phyloP scores from a whole-genome alignment of 2,888 invertebrate genomes.

The Sipha maydis region DNA sequence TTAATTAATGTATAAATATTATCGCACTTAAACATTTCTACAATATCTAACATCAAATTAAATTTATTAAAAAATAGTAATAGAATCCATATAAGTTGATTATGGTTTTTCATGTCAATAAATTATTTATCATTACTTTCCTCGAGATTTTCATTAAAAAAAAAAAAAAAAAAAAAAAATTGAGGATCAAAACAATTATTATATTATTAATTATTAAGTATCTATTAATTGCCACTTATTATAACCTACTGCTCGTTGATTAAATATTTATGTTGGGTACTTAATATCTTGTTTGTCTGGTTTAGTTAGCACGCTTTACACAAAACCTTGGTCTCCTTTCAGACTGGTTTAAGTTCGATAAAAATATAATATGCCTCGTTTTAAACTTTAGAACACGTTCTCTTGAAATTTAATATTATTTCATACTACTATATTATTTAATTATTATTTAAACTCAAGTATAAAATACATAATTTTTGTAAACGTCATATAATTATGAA shows the following conservation, averaged over 20 bases:
- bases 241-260: slow-evolving; percentile 5
- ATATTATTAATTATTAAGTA: slow-evolving; percentile 4
- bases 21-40: no score
- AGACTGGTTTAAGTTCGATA: slow-evolving; percentile 47
- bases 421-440: background rate
- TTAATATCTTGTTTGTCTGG: slow-evolving; percentile 33
- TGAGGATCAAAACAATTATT: background rate
- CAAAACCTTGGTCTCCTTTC: slow-evolving; percentile 44
- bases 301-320: slow-evolving; percentile 18
- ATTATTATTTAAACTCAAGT: background rate
- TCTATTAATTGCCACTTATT: background rate
- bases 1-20: no score
- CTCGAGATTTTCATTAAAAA: background rate
- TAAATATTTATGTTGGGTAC: background rate
- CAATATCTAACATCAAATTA: no score
- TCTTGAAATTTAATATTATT: background rate
- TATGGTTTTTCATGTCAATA: background rate
- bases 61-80: no score
- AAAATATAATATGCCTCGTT: background rate
- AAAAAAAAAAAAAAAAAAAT: background rate
- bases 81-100: no score
- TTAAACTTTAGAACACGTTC: slow-evolving; percentile 1
- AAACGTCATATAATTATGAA: no score
- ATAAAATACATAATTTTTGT: background rate
- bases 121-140: background rate